Conservation (phyloP, 2,113 vertebrate species). For the Kobus ellipsiprymnus region DNA sequence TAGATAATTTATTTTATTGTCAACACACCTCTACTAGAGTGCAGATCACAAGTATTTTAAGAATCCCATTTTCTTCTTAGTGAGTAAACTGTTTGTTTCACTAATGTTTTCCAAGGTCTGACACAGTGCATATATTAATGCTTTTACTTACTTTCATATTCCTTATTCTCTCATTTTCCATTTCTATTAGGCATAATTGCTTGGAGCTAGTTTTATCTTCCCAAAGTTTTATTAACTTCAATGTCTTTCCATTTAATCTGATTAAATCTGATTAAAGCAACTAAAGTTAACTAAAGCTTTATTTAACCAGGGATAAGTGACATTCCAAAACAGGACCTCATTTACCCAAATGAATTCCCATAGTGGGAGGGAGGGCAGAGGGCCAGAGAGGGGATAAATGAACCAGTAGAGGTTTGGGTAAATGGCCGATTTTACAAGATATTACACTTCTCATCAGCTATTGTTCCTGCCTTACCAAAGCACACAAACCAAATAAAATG, state of each 20-base stretch:
- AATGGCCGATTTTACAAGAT: neutral
- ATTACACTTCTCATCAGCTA: neutral
- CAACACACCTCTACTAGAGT: neutral
- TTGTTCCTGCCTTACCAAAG: neutral
- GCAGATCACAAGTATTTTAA: neutral
- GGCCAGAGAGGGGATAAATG: neutral
- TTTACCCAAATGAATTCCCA: neutral
- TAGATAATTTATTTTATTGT: neutral
- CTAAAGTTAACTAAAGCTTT: neutral
- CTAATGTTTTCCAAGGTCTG: neutral
- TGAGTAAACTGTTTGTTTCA: neutral
- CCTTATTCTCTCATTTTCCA: neutral
- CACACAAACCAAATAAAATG: neutral
- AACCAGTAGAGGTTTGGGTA: neutral
- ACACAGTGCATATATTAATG: neutral
- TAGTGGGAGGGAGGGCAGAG: neutral
- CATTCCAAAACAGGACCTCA: neutral
- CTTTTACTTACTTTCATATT: neutral
- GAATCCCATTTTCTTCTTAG: neutral
- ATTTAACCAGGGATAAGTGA: neutral
- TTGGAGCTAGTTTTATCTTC: neutral
- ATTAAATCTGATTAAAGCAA: slow-evolving; percentile 2
- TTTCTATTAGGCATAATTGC: neutral
- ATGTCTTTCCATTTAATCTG: neutral
- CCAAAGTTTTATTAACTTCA: neutral